Evolutionary conservation across 2,888 invertebrate genomes (phyloP).

Genomic region (Callinectes sapidus): DNA sequence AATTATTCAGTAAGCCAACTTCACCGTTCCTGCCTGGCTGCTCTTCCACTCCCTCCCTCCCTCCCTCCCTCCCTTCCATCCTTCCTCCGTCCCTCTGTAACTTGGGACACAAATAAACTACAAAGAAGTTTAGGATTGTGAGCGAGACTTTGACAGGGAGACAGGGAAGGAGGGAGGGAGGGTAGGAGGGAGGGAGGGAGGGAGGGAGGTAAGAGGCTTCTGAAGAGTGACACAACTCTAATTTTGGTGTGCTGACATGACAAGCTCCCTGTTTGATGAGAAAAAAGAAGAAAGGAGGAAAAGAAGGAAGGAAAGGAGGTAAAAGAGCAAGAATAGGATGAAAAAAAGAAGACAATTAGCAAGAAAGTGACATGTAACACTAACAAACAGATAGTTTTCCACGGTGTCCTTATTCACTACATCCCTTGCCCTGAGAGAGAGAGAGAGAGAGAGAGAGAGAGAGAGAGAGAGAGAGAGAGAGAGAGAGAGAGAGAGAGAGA

Average conservation of each 20-base stretch:
- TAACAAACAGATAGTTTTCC: no score
- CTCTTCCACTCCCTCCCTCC: neutral
- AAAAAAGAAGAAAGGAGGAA: neutral
- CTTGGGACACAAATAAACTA: conserved; percentile 2
- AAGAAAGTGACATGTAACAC: neutral
- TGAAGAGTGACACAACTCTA: neutral
- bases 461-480: conserved; percentile 24
- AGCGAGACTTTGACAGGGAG: neutral
- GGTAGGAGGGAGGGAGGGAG: neutral
- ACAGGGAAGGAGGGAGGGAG: neutral
- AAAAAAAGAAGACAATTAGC: neutral
- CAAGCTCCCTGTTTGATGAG: neutral
- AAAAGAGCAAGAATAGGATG: neutral
- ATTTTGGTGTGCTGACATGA: neutral
- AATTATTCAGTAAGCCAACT: neutral
- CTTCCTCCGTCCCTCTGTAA: neutral
- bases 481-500: conserved; percentile 23
- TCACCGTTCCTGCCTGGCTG: neutral
- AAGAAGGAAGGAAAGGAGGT: neutral
- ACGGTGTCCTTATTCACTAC: no score
- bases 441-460: conserved; percentile 9
- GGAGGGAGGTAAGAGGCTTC: neutral
- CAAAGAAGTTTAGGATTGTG: conserved; percentile 4
- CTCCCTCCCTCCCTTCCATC: neutral
- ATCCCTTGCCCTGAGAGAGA: neutral